Percentiles rank a stretch among this genome's conserved stretches.
Evolutionary conservation across 2,888 invertebrate genomes (phyloP).

Genomic region (Hoplodrina blanda): DNA sequence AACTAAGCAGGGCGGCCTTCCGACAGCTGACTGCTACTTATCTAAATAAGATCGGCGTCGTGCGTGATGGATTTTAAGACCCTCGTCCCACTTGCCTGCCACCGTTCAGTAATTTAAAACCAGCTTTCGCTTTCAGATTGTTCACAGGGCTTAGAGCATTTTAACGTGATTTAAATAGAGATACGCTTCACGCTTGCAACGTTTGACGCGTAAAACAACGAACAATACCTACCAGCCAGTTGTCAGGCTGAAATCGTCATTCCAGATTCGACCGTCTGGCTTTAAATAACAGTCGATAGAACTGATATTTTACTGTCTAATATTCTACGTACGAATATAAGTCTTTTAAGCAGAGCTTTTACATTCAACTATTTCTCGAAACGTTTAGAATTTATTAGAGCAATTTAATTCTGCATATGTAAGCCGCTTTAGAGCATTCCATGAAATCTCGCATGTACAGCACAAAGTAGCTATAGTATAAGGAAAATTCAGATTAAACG

Average conservation of each 20-base stretch:
- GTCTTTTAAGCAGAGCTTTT: slow-evolving; percentile 47
- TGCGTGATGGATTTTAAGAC: slow-evolving; percentile 88
- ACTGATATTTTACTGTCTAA: slow-evolving; percentile 17
- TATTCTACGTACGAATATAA: slow-evolving; percentile 30
- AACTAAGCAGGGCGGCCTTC: slow-evolving; percentile 85
- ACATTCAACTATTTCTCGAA: slow-evolving; percentile 64
- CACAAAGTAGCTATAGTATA: slow-evolving; percentile 73
- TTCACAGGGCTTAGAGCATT: slow-evolving; percentile 55
- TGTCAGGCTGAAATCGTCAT: slow-evolving; percentile 25
- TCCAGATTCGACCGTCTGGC: slow-evolving; percentile 28
- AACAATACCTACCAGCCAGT: slow-evolving; percentile 40
- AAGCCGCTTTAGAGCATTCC: slow-evolving; percentile 69
- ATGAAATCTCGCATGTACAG: slow-evolving; percentile 72
- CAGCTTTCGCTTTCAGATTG: slow-evolving; percentile 55
- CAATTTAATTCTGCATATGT: slow-evolving; percentile 76
- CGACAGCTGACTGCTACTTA: slow-evolving; percentile 85
- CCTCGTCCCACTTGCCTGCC: slow-evolving; percentile 74
- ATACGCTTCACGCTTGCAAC: slow-evolving; percentile 42
- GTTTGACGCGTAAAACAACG: slow-evolving; percentile 53
- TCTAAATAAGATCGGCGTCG: slow-evolving; percentile 88
- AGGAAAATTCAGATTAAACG: slow-evolving; percentile 85
- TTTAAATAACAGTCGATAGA: slow-evolving; percentile 19
- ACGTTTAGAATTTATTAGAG: slow-evolving; percentile 69
- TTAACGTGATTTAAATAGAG: slow-evolving; percentile 61
- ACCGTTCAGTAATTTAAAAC: slow-evolving; percentile 65